Evolutionary conservation across 2,797 vertebrate species (phyloP), one percentile per base, ranked within the genome.

Genomic region (Aratinga solstitialis): DNA sequence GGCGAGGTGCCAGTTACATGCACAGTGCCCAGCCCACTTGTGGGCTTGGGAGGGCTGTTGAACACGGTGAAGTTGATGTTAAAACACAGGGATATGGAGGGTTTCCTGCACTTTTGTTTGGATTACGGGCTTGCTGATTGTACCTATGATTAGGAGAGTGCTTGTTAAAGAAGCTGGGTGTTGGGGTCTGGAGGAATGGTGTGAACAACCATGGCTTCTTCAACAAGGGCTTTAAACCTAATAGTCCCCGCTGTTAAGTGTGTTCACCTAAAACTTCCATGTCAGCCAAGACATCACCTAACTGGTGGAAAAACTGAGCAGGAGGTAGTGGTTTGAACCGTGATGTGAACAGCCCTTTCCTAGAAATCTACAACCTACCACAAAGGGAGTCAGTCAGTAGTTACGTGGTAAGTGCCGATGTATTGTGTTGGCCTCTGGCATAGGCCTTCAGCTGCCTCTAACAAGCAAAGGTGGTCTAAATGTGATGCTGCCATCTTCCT

Each of bases 211-310:
- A 1, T 58, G 45, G n/a, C 48, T 86, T 61, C 65, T 40, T 58
- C 42, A 80, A 29, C 26, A 38, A 36, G 38, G 58, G 26, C 32
- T 90, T 83, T 77, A 62, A 75, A 72, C 50, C 14, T 53, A 18
- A 22, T 8, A 6, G 7, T 9, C 3, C 22, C 14, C 5, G 1
- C 11, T 59, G 1, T 40, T 36, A 50, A 62, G 13, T 32, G 21
- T 22, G 12, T 62, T 77, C 19, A n/a, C 40, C 34, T 85, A 30
- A 45, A 73, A 21, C 13, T 53, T 76, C 22, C 2, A 1, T 21
- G 14, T 24, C 42, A 42, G 47, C 65, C 43, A 68, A 72, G 66
- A 29, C 19, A 47, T 68, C 34, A 20, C 32, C 24, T 40, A 83
- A 40, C 4, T 58, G 43, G 4, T 75, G 75, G 81, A 58, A 66